Conservation (phyloP, 30 jellyfish, hydroid and myxozoan genomes). For the Aurelia sp. region DNA sequence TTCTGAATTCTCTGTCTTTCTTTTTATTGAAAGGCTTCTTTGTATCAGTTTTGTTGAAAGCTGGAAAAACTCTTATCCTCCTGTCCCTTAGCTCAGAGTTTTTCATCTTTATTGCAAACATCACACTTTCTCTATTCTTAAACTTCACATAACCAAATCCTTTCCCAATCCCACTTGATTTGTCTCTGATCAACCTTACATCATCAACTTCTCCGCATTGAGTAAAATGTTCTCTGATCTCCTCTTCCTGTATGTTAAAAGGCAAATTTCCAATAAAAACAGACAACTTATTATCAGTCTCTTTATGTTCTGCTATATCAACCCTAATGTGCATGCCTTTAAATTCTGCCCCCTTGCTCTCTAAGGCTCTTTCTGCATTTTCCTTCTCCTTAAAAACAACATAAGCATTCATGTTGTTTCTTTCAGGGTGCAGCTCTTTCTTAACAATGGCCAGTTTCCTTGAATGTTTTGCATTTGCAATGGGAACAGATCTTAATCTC, state of each 20-base stretch:
- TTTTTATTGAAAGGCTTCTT: slow-evolving; percentile 38
- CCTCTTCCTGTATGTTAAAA: slow-evolving; percentile 82
- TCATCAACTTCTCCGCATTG: slow-evolving; percentile 89
- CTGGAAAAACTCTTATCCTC: slow-evolving; percentile 39
- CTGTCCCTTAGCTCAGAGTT: slow-evolving; percentile 55
- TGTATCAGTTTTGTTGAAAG: slow-evolving; percentile 11
- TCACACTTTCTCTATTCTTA: slow-evolving; percentile 38
- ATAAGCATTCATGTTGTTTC: slow-evolving; percentile 91
- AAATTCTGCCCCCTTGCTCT: slow-evolving; percentile 50
- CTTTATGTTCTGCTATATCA: slow-evolving; percentile 42
- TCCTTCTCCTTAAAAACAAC: slow-evolving; percentile 72
- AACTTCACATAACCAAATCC: slow-evolving; percentile 89
- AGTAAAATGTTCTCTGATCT: slow-evolving; percentile 73
- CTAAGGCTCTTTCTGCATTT: slow-evolving; percentile 62
- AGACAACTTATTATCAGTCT: slow-evolving; percentile 60
- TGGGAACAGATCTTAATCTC: slow-evolving; percentile 84
- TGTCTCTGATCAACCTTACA: slow-evolving; percentile 81
- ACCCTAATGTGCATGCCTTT: slow-evolving; percentile 53
- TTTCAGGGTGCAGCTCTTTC: slow-evolving; percentile 73
- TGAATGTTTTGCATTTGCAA: slow-evolving; percentile 42
- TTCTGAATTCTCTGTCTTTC: slow-evolving; percentile 47
- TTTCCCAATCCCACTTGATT: slow-evolving; percentile 81
- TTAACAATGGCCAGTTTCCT: slow-evolving; percentile 38
- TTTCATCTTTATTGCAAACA: slow-evolving; percentile 47
- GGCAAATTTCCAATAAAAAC: slow-evolving; percentile 92